A percentile compares a stretch with the other conserved stretches of the same genome.
These are phyloP conservation scores for Isurus oxyrinchus DNA, from an alignment of 2,113 vertebrate species.

Conservation along the genomic window DNA sequence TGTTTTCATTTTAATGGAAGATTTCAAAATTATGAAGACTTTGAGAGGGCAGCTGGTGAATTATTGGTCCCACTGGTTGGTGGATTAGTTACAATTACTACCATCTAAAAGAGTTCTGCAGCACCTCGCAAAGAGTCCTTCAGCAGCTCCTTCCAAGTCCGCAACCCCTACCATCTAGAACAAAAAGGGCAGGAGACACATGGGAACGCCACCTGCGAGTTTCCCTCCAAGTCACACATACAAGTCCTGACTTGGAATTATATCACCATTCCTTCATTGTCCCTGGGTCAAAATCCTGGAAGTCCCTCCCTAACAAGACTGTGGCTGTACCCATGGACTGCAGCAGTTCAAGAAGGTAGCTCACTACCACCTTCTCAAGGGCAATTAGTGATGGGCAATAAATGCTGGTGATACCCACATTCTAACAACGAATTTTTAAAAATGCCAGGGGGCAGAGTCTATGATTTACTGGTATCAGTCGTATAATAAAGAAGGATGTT, in stretches of 20 bases:
- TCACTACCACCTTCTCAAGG: not conserved
- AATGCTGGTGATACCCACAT: not conserved
- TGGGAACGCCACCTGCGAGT: not conserved
- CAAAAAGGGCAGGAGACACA: not conserved
- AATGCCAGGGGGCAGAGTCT: not conserved
- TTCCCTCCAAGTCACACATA: not conserved
- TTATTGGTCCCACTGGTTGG: not conserved
- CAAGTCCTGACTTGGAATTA: not conserved
- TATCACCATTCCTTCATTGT: not conserved
- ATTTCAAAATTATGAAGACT: not conserved
- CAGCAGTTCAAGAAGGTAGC: not conserved
- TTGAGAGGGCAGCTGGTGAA: not conserved
- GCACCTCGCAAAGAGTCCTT: not conserved
- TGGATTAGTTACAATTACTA: not conserved
- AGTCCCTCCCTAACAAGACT: not conserved
- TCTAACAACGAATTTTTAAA: not conserved
- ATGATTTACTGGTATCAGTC: not conserved
- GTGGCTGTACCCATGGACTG: not conserved
- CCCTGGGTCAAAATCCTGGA: not conserved
- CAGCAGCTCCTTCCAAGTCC: not conserved
- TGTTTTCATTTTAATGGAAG: not conserved
- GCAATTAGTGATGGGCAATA: not conserved
- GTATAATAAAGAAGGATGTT: not conserved
- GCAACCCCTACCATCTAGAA: not conserved
- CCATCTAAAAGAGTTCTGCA: too few relatives aligned